Conservation (phyloP, 2,888 invertebrate species). For the Seira ritae region DNA sequence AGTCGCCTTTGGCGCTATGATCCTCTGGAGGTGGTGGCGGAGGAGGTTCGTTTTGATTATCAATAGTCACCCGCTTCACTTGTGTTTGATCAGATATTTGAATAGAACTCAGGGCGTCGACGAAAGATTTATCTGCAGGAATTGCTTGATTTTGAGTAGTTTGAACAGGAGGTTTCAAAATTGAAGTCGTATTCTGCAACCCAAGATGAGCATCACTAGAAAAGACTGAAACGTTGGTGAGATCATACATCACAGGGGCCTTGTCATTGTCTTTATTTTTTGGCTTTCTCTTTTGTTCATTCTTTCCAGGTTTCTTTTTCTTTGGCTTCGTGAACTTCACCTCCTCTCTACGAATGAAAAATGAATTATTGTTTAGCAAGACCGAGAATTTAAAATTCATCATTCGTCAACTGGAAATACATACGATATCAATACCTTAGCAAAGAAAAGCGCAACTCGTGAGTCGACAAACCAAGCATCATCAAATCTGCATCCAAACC, state of each 20-base stretch:
- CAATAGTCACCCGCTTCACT: background rate
- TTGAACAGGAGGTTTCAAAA: background rate
- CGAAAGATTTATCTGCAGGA: slow-evolving; percentile 40
- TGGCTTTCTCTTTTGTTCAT: slow-evolving; percentile 30
- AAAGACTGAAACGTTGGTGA: slow-evolving; percentile 60
- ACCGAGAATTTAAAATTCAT: too few species aligned
- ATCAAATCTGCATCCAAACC: slow-evolving; percentile 98
- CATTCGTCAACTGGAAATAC: background rate
- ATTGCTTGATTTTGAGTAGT: background rate
- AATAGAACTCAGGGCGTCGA: slow-evolving; percentile 34
- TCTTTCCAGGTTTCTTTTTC: slow-evolving; percentile 56
- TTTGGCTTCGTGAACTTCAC: slow-evolving; percentile 69
- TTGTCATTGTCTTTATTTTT: slow-evolving; percentile 33
- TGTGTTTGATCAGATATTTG: background rate
- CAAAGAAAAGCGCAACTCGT: slow-evolving; percentile 96
- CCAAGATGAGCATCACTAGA: slow-evolving; percentile 34
- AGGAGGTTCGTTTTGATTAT: background rate
- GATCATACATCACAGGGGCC: slow-evolving; percentile 38
- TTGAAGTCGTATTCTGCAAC: too few species aligned
- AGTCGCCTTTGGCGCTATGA: slow-evolving; percentile 67
- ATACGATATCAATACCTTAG: slow-evolving; percentile 86
- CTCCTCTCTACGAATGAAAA: slow-evolving; percentile 67
- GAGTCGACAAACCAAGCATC: slow-evolving; percentile 95
- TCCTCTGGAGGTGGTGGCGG: slow-evolving; percentile 59
- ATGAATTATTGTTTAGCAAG: background rate